A percentile compares a stretch with the other conserved stretches of the same genome.
phyloP scores from a whole-genome alignment of 1,140 invertebrate genomes.

The Platyura marginata region DNA sequence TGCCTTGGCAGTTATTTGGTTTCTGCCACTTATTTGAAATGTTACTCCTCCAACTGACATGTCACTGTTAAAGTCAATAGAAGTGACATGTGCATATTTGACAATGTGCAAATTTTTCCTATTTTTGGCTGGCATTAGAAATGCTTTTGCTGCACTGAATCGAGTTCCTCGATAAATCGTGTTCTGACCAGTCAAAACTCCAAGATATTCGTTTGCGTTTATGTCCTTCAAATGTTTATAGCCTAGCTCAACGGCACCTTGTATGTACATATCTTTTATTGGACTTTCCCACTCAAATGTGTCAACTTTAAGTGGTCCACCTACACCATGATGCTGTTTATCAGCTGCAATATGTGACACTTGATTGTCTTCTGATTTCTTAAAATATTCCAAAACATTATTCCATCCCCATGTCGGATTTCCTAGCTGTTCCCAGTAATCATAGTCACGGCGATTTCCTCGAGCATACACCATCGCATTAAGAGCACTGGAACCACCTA shows the following conservation, averaged over 20 bases:
- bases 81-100: slow-evolving; percentile 55
- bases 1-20: slow-evolving; percentile 35
- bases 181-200: slow-evolving; percentile 27
- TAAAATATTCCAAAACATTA: slow-evolving; percentile 51
- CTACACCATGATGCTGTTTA: slow-evolving; percentile 7
- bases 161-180: slow-evolving; percentile 31
- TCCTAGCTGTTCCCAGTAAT: slow-evolving; percentile 41
- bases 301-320: background rate
- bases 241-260: slow-evolving; percentile 25
- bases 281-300: too few relatives aligned
- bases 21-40: slow-evolving; percentile 41
- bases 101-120: slow-evolving; percentile 55
- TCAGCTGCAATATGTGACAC: slow-evolving; percentile 26
- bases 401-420: slow-evolving; percentile 46
- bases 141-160: slow-evolving; percentile 37
- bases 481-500: slow-evolving; percentile 49
- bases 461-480: slow-evolving; percentile 59
- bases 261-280: slow-evolving; percentile 13
- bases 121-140: slow-evolving; percentile 32
- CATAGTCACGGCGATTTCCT: slow-evolving; percentile 41
- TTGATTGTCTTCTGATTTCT: slow-evolving; percentile 37
- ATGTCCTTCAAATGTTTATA: slow-evolving; percentile 31
- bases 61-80: slow-evolving; percentile 47
- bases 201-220: slow-evolving; percentile 26
- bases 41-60: slow-evolving; percentile 56